phyloP scores from a whole-genome alignment of 2,888 invertebrate genomes.

The Drosophila prostipennis region DNA sequence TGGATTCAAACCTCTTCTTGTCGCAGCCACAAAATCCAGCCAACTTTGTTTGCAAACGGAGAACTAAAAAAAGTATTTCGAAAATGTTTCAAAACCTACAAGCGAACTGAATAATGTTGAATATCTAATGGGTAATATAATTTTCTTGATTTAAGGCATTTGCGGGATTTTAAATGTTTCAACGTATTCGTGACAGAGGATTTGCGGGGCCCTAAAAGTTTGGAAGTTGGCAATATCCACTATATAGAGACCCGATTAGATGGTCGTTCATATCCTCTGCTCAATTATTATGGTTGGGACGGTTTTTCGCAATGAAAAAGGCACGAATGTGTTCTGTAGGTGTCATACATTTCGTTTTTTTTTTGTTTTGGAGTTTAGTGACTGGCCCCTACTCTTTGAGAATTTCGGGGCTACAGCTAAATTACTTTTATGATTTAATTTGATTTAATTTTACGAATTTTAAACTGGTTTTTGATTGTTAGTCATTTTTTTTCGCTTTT shows the following conservation, averaged over 20 bases:
- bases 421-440: constrained; percentile 43
- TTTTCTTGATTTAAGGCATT: constrained; percentile 55
- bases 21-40: constrained; percentile 28
- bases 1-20: neutral
- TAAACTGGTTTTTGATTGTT: constrained; percentile 48
- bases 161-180: constrained; percentile 47
- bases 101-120: constrained; percentile 49
- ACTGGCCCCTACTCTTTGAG: constrained; percentile 59
- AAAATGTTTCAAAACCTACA: constrained; percentile 51
- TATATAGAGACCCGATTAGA: neutral
- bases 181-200: constrained; percentile 41
- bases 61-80: constrained; percentile 21
- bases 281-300: constrained; percentile 62
- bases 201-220: neutral
- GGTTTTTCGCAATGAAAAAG: constrained; percentile 80
- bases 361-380: constrained; percentile 29
- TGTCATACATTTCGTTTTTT: constrained; percentile 47
- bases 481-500: constrained; percentile 17
- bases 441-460: constrained; percentile 43
- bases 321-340: constrained; percentile 75
- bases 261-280: constrained; percentile 17
- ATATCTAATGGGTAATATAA: constrained; percentile 60
- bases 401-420: constrained; percentile 49
- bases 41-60: constrained; percentile 40
- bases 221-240: constrained; percentile 1